Evolutionary conservation across 2,113 vertebrate genomes (phyloP), one percentile per base, ranked within the genome.

Genomic region (Lates calcarifer): DNA sequence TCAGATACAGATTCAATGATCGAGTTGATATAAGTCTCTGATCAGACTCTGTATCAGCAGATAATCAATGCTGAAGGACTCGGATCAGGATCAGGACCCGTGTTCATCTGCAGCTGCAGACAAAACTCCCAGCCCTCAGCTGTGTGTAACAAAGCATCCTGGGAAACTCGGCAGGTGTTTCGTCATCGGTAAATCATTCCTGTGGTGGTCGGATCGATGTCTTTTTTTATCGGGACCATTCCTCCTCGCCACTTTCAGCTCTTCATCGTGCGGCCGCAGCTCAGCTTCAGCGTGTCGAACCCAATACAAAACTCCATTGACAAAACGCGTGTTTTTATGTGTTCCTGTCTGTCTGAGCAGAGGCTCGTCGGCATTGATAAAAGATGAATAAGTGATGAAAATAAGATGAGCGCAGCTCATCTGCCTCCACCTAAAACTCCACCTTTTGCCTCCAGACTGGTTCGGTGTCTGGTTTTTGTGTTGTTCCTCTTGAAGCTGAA

Each of bases 151-250:
- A 11, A 33, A n/a, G 56, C 74, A 31, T 79, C 60, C 39, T 45
- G 57, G 47, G 33, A 65, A 22, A 15, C 17, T 22, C 28, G 20
- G 15, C 62, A 57, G 17, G 22, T 17, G 29, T 47, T 47, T 3
- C 10, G 2, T 57, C 13, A 20, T 67, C 37, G n/a, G 35, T 56
- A 0, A 29, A 28, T 67, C 73, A 61, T 85, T 90, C 68, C 81
- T 47, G 0, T 12, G 15, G n/a, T 6, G 62, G 49, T 43, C 6
- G 18, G 13, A 5, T 17, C 2, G 28, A 5, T 0, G 53, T 13
- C 41, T 24, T 8, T 1, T 24, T 24, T 8, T 1, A 24, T 55
- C 4, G 12, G 72, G 73, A 65, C 73, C 63, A 60, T 29, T 28
- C 39, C 39, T 45, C 63, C 15, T 45, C 72, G 17, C 2, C 41